phyloP scores from a whole-genome alignment of 2,113 vertebrate genomes.

The Gnathonemus longibarbis region DNA sequence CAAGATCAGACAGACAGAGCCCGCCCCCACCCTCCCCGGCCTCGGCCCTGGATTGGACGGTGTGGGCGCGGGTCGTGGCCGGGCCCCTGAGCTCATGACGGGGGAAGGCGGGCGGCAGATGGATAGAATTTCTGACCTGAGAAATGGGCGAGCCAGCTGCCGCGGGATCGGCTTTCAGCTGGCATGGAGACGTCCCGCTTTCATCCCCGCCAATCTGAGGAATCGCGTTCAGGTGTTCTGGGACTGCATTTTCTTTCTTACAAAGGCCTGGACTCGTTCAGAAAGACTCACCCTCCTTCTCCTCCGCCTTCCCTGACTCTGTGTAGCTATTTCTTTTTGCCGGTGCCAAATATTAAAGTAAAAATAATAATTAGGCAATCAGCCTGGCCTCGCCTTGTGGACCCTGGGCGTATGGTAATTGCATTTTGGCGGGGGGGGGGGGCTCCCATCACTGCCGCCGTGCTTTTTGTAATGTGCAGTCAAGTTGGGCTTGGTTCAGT shows the following conservation, averaged over 20 bases:
- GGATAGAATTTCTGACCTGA: conserved; percentile 51
- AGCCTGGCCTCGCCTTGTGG: neutral
- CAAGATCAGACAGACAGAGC: neutral
- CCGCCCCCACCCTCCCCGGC: neutral
- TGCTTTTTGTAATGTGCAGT: neutral
- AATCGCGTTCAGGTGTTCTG: conserved; percentile 56
- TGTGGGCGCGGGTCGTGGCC: neutral
- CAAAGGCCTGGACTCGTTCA: conserved; percentile 26
- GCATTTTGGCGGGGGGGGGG: neutral
- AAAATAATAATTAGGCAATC: conserved; percentile 20
- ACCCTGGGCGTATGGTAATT: neutral
- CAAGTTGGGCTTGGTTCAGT: neutral
- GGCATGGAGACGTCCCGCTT: conserved; percentile 39
- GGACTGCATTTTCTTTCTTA: conserved; percentile 31
- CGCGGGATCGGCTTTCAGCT: conserved; percentile 41
- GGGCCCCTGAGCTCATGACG: conserved; percentile 42
- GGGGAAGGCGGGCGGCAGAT: conserved; percentile 30
- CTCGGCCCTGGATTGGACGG: neutral
- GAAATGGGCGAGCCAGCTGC: conserved; percentile 49
- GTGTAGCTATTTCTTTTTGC: neutral
- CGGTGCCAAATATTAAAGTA: neutral
- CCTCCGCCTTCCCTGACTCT: neutral
- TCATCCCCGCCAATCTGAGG: conserved; percentile 45
- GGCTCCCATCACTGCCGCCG: neutral
- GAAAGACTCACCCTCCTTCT: conserved; percentile 8